These are phyloP conservation scores for Sylvilagus floridanus DNA, from an alignment of 2,797 vertebrate species.

Conservation along the genomic window DNA sequence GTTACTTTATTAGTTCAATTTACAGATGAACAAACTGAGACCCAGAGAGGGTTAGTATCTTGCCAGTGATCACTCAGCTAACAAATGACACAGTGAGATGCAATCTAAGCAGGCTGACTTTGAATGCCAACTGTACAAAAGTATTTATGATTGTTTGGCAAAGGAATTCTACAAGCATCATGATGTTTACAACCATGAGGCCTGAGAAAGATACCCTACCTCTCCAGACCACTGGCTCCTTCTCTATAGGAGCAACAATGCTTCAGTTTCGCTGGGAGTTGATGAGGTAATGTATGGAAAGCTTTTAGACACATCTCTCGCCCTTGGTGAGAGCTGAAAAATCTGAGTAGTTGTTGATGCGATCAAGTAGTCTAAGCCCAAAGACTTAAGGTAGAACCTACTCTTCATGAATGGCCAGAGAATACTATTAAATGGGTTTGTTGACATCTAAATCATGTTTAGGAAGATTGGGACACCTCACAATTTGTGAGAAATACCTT, in stretches of 20 bases:
- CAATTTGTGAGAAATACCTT: background rate
- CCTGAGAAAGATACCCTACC: background rate
- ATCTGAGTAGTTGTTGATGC: background rate
- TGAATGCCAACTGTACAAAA: background rate
- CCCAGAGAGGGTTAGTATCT: background rate
- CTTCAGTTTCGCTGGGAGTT: background rate
- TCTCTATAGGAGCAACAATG: background rate
- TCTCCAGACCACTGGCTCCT: background rate
- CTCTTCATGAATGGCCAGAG: background rate
- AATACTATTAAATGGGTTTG: background rate
- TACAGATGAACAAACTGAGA: background rate
- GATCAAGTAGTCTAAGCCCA: background rate
- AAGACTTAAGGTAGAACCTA: background rate
- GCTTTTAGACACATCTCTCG: background rate
- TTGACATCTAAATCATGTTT: background rate
- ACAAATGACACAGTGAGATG: conserved; percentile 6
- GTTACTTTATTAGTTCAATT: background rate
- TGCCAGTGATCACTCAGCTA: background rate
- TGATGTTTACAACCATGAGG: background rate
- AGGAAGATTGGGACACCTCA: background rate
- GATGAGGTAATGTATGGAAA: background rate
- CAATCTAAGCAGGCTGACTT: background rate
- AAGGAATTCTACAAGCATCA: background rate
- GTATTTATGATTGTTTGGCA: background rate
- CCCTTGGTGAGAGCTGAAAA: background rate